Evolutionary conservation across 2,797 vertebrate genomes (phyloP).

Genomic region (Cynopterus sphinx): DNA sequence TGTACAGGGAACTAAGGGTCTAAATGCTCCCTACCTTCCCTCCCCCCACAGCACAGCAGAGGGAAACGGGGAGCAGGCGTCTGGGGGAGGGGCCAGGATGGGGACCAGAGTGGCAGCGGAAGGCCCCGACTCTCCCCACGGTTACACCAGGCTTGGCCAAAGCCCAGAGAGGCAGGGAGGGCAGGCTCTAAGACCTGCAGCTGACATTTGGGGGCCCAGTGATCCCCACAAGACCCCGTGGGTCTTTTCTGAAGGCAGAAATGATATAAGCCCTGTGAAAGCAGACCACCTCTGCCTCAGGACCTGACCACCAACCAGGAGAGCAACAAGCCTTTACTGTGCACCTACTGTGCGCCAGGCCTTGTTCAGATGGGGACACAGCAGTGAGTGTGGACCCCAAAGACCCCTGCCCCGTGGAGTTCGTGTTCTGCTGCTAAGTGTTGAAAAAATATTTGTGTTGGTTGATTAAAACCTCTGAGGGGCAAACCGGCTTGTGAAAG

Average conservation of each 20-base stretch:
- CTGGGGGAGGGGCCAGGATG: rapidly evolving
- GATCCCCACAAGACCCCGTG: not conserved
- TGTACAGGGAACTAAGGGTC: rapidly evolving
- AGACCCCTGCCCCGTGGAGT: not conserved
- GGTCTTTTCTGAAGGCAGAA: not conserved
- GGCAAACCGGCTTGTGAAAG: not conserved
- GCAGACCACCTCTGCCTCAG: not conserved
- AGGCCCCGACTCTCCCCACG: not conserved
- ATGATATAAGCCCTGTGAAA: not conserved
- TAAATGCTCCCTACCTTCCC: not conserved
- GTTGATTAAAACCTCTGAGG: not conserved
- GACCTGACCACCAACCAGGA: not conserved
- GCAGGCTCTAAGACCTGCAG: not conserved
- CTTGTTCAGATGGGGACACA: not conserved
- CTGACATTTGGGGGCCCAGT: not conserved
- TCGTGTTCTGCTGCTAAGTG: not conserved
- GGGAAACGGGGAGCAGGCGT: not conserved
- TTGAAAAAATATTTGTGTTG: not conserved
- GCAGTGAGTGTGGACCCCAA: not conserved
- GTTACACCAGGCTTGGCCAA: not conserved
- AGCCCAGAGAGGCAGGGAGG: not conserved
- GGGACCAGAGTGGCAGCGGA: not conserved
- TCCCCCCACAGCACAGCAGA: not conserved
- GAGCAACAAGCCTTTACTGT: not conserved
- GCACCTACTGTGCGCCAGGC: not conserved